Percentiles rank a stretch among this genome's conserved stretches.
These are phyloP conservation scores for Melanerpes formicivorus DNA, from an alignment of 2,113 vertebrate genomes.

Conservation along the genomic window DNA sequence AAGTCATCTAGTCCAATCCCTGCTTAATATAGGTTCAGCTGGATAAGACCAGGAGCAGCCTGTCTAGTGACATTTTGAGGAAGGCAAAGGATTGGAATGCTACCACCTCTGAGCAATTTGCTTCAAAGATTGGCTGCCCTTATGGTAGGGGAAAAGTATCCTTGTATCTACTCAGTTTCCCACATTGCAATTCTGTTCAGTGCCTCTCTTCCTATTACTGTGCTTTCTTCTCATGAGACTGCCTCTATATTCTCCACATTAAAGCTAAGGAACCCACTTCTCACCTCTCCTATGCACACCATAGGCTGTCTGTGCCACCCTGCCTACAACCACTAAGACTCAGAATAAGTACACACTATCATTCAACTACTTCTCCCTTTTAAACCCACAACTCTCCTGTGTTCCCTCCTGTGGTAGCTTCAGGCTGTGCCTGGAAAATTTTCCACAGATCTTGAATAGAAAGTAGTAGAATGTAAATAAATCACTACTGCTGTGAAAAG, in stretches of 20 bases:
- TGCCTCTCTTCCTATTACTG: no score
- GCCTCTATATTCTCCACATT: no score
- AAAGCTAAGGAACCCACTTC: neutral
- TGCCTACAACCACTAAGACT: neutral
- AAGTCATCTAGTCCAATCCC: neutral
- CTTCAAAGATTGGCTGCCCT: no score
- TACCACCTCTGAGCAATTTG: neutral
- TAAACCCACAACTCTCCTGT: neutral
- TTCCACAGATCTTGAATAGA: no score
- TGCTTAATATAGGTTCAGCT: neutral
- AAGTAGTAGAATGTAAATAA: no score
- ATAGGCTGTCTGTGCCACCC: neutral
- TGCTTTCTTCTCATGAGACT: neutral
- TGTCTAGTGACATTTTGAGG: neutral
- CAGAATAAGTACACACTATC: neutral
- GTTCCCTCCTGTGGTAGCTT: no score
- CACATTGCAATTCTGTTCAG: neutral
- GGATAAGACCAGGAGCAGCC: neutral
- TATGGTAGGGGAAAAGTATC: neutral
- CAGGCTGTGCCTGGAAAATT: no score
- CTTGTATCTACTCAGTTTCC: neutral
- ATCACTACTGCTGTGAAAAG: no score
- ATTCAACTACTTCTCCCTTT: neutral
- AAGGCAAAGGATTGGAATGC: neutral
- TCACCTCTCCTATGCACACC: neutral